phyloP scores from a whole-genome alignment of 2,113 vertebrate species.

The Bufo gargarizans region DNA sequence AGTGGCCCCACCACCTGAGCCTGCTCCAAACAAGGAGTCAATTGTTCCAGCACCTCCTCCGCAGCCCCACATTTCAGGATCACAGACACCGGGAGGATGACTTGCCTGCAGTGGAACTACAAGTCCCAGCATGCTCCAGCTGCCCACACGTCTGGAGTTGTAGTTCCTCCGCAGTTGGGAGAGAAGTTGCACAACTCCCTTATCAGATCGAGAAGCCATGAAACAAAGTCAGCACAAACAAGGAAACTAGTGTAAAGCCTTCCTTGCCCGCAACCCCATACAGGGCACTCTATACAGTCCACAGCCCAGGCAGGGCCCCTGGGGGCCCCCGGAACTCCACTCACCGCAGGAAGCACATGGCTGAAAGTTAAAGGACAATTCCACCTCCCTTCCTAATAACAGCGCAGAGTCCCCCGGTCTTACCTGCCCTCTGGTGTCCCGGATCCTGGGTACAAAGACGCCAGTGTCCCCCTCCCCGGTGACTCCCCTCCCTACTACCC shows the following conservation, averaged over 20 bases:
- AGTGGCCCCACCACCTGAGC: neutral
- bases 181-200: neutral
- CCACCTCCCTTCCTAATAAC: neutral
- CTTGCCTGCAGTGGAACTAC: neutral
- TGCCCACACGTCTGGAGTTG: too few species aligned
- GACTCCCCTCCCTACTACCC: neutral
- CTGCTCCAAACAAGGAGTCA: neutral
- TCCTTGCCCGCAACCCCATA: too few species aligned
- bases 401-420: neutral
- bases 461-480: neutral
- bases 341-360: constrained; percentile 13
- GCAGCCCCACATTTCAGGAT: too few species aligned
- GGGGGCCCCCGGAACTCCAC: neutral
- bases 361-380: neutral
- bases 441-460: neutral
- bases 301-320: neutral
- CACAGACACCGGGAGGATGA: too few species aligned
- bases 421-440: neutral
- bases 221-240: neutral
- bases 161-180: too few species aligned
- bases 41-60: neutral
- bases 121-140: neutral
- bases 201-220: neutral
- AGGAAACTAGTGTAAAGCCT: neutral
- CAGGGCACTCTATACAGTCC: too few species aligned